Conservation (phyloP, 2,888 invertebrate genomes). For the Drosophila cracens region DNA sequence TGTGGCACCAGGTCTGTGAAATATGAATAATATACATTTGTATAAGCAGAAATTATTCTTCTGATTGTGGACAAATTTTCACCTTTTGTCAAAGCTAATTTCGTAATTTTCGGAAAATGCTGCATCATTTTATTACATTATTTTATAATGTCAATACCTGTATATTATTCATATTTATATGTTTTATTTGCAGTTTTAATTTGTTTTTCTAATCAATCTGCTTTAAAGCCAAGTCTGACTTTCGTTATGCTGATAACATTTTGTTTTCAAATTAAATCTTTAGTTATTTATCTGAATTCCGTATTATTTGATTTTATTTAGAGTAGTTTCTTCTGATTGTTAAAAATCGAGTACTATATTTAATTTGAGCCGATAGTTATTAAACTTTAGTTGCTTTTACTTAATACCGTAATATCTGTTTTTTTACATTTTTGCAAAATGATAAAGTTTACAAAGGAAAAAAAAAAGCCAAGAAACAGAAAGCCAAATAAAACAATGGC, state of each 20-base stretch:
- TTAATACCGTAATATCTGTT: neutral
- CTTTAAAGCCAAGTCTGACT: neutral
- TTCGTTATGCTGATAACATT: neutral
- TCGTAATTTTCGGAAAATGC: neutral
- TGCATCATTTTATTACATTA: neutral
- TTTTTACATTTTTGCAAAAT: conserved; percentile 24
- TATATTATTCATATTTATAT: neutral
- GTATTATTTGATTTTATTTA: neutral
- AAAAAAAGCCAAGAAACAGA: conserved; percentile 33
- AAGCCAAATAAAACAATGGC: conserved; percentile 58
- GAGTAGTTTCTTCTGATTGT: neutral
- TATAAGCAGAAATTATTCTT: neutral
- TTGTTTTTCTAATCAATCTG: neutral
- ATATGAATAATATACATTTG: neutral
- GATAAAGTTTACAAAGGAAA: conserved; percentile 11
- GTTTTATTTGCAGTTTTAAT: no score
- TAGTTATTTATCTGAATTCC: no score
- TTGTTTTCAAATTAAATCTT: no score
- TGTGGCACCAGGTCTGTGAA: neutral
- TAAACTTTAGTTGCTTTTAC: neutral
- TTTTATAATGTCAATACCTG: neutral
- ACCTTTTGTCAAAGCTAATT: neutral
- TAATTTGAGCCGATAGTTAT: neutral
- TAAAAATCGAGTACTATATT: neutral
- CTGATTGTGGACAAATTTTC: neutral